Conservation (phyloP, 1,140 invertebrate species). For the Meteorus sp. region DNA sequence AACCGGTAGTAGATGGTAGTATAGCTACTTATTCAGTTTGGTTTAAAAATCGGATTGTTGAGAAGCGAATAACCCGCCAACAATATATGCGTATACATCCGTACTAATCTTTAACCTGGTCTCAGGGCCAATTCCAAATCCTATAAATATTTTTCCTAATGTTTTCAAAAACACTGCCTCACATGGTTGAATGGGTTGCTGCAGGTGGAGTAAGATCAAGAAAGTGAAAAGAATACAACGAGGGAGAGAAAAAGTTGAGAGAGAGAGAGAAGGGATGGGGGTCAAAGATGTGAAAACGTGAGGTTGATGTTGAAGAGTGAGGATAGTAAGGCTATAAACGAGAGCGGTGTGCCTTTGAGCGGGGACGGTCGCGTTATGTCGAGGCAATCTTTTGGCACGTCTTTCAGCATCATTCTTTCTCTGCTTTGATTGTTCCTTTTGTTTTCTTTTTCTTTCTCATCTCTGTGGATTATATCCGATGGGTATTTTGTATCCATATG, state of each 20-base stretch:
- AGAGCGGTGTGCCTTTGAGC: not conserved
- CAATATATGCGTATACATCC: no score
- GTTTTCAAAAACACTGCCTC: conserved; percentile 47
- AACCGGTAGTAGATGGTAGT: not conserved
- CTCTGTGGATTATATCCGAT: conserved; percentile 8
- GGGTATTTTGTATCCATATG: not conserved
- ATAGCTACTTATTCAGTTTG: conserved; percentile 5
- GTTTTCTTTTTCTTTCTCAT: not conserved
- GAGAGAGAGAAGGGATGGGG: conserved; percentile 7
- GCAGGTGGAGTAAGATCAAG: not conserved
- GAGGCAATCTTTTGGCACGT: no score
- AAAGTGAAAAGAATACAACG: not conserved
- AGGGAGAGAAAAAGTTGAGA: not conserved
- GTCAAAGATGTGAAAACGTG: not conserved
- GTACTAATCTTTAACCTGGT: conserved; percentile 45
- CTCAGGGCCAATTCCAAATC: conserved; percentile 49
- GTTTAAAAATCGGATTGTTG: conserved; percentile 39
- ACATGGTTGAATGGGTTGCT: conserved; percentile 4
- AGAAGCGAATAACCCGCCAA: conserved; percentile 30
- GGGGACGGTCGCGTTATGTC: no score
- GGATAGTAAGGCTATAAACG: conserved; percentile 15
- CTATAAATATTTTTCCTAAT: conserved; percentile 56
- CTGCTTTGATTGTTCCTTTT: no score
- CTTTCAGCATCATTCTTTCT: conserved; percentile 14
- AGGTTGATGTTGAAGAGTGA: not conserved